A percentile compares a stretch with the other conserved stretches of the same genome.
Conservation (phyloP, 1,140 invertebrate species). For the Drosophila mojavensis region DNA sequence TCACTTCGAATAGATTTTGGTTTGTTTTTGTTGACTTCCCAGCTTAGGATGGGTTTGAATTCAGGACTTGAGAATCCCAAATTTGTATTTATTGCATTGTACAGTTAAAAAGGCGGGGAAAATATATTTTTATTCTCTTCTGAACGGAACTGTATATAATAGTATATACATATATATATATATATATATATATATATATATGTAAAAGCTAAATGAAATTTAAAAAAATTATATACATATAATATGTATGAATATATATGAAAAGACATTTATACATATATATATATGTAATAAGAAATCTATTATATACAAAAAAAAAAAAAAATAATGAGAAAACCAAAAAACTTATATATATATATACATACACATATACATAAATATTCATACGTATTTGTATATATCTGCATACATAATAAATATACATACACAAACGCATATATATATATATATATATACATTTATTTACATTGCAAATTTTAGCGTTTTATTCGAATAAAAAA, state of each 20-base stretch:
- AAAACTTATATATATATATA: constrained; percentile 16
- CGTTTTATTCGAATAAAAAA: constrained; percentile 67
- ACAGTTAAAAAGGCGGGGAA: no score
- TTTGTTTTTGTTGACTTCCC: no score
- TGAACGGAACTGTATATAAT: constrained; percentile 18
- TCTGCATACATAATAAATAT: constrained; percentile 9
- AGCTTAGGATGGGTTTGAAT: no score
- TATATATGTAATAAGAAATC: neutral
- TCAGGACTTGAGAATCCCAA: no score
- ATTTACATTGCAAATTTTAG: constrained; percentile 75
- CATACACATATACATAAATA: constrained; percentile 30
- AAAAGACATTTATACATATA: constrained; percentile 17
- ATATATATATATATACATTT: constrained; percentile 23
- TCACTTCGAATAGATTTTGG: no score
- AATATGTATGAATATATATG: constrained; percentile 36
- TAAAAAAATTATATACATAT: neutral
- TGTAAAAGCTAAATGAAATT: neutral
- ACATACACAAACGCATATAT: constrained; percentile 22
- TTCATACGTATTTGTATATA: constrained; percentile 26
- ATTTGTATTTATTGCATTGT: no score
- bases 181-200: constrained; percentile 16
- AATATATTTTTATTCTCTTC: no score
- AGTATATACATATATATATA: no score
- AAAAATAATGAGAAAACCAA: neutral
- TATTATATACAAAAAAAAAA: neutral